A percentile compares a stretch with the other conserved stretches of the same genome.
Evolutionary conservation across 2,888 invertebrate genomes (phyloP).

Genomic region (Lasioglossum leucozonium): DNA sequence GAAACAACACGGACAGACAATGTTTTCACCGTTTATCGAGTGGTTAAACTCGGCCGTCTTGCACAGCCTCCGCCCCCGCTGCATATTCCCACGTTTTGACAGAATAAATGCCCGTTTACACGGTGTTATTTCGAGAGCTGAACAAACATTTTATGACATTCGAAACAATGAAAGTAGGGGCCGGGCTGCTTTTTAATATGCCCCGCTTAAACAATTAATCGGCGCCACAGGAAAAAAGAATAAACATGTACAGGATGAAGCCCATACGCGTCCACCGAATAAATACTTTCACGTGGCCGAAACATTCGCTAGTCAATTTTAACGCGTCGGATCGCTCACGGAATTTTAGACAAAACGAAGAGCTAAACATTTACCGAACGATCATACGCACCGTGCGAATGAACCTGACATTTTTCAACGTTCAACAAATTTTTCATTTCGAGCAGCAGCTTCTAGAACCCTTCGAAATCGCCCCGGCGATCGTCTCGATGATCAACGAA

Average conservation of each 20-base stretch:
- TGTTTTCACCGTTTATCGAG: conserved; percentile 17
- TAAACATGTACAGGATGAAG: conserved; percentile 1
- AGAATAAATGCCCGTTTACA: conserved; percentile 23
- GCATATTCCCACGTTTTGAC: conserved; percentile 6
- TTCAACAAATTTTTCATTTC: neutral
- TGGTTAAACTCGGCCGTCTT: conserved; percentile 18
- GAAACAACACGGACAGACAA: neutral
- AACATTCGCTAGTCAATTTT: neutral
- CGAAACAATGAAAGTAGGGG: conserved; percentile 19
- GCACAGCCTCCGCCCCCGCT: neutral
- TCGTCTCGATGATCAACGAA: neutral
- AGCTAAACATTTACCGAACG: neutral
- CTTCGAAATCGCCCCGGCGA: neutral
- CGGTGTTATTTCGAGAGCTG: conserved; percentile 14
- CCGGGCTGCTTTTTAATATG: conserved; percentile 21
- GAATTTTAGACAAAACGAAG: neutral
- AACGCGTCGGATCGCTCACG: neutral
- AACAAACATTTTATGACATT: conserved; percentile 43
- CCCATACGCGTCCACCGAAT: neutral
- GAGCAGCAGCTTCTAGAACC: no score
- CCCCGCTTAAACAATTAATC: conserved; percentile 20
- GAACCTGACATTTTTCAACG: neutral
- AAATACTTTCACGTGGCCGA: neutral
- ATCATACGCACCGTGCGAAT: no score
- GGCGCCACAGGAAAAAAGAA: neutral